These are phyloP conservation scores for Heterocephalus glaber DNA, from an alignment of 2,113 vertebrate species.

Conservation along the genomic window DNA sequence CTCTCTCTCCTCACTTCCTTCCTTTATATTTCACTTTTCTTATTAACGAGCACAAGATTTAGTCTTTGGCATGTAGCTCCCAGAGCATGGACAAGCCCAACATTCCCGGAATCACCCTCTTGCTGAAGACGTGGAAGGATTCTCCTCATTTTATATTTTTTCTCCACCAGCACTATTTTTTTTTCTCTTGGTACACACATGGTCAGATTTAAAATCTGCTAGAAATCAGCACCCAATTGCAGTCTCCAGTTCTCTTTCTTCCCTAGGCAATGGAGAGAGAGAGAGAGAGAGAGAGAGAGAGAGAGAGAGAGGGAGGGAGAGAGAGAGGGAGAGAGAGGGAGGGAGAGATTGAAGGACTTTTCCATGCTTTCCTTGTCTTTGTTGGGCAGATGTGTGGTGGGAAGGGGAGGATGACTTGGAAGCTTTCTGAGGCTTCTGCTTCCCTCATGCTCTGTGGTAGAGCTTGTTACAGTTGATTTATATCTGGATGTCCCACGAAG, in stretches of 20 bases:
- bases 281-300: neutral
- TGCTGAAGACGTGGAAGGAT: neutral
- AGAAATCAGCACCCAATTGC: neutral
- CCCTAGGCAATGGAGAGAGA: neutral
- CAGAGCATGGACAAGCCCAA: neutral
- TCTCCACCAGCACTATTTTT: neutral
- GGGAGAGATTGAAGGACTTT: neutral
- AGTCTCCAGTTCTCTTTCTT: neutral
- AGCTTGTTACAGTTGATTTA: no score
- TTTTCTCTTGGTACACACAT: neutral
- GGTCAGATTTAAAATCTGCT: neutral
- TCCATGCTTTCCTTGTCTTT: neutral
- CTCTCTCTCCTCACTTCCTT: neutral
- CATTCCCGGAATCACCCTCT: fast-evolving
- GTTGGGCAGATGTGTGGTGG: no score
- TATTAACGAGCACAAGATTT: neutral
- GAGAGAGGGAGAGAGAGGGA: neutral
- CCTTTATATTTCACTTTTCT: neutral
- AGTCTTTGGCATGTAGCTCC: fast-evolving
- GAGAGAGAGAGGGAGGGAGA: no score
- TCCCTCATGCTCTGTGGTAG: neutral
- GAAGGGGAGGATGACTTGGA: neutral
- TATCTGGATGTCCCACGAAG: neutral
- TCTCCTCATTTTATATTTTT: neutral
- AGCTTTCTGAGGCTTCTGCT: neutral